Evolutionary conservation across 1,140 invertebrate species (phyloP), one percentile per base, ranked within the genome.

Genomic region (Bathynomus jamesi): DNA sequence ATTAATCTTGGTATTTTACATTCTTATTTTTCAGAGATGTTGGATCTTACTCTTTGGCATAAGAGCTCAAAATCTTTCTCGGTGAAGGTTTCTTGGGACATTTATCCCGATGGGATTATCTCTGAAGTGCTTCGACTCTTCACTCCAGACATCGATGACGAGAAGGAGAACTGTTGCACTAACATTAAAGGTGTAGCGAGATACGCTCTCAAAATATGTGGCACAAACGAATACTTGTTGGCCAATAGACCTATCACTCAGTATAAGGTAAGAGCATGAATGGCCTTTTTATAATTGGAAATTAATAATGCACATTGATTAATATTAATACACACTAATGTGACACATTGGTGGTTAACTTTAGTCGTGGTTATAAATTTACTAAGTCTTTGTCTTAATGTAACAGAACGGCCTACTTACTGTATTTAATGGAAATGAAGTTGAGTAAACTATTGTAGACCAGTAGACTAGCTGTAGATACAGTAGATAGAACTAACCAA

Each of bases 181-280:
- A 40, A 40, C 32, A 40, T 40, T 40, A 40, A 40, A 40, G 53
- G 28, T 53, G 28, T 30, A n/a, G 30, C 65, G n/a, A 77, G 71
- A 28, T 82, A 80, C 79, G 76, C 84, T 0, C 79, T 85, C 3
- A 85, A 85, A 79, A 80, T 85, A 5, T 81, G 80, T 78, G 83
- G 82, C 4, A 73, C 78, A 28, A 80, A 85, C 70, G 82, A 84
- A 71, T 85, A 83, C 79, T 76, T 85, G 21, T 69, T 85, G 5
- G 81, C 80, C 61, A 70, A 79, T 24, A 80, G 79, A 75, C 81
- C 81, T n/a, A 74, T 85, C 28, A 79, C 72, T n/a, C 83, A 83
- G 73, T 85, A 84, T 75, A 83, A 83, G 72, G 67, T 74, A 46
- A 13, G 53, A 11, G 13, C n/a, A 11, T 1, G 31, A 2, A 28